A percentile compares a stretch with the other conserved stretches of the same genome.
Conservation (phyloP, 2,888 invertebrate species). For the Aporophyla nigra region DNA sequence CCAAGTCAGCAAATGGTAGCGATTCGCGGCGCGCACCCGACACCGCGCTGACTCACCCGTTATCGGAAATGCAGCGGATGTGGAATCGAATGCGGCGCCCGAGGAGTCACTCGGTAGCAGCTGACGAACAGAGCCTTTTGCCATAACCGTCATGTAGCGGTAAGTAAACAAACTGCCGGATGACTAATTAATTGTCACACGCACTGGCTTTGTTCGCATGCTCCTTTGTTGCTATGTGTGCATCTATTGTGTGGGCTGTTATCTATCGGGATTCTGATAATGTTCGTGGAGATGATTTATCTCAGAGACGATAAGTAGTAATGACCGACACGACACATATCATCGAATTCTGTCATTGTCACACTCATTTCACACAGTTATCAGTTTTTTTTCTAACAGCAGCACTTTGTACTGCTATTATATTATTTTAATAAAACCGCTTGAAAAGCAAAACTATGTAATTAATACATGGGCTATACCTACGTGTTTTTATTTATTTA, state of each 20-base stretch:
- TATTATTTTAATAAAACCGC: background rate
- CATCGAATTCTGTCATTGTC: slow-evolving; percentile 30
- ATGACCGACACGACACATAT: slow-evolving; percentile 48
- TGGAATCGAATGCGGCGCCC: slow-evolving; percentile 75
- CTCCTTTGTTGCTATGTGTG: slow-evolving; percentile 82
- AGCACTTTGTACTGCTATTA: background rate
- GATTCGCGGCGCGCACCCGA: slow-evolving; percentile 59
- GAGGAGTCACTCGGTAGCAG: slow-evolving; percentile 79
- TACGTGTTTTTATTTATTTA: too few species aligned
- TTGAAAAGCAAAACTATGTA: slow-evolving; percentile 8
- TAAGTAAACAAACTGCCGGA: slow-evolving; percentile 79
- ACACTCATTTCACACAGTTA: slow-evolving; percentile 34
- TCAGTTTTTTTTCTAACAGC: background rate
- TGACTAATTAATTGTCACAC: slow-evolving; percentile 86
- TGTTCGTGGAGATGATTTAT: slow-evolving; percentile 67
- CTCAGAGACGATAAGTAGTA: slow-evolving; percentile 54
- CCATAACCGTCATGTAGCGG: slow-evolving; percentile 81
- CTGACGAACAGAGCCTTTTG: slow-evolving; percentile 83
- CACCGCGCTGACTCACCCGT: slow-evolving; percentile 83
- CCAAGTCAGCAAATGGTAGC: slow-evolving; percentile 75
- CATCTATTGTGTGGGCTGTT: slow-evolving; percentile 66
- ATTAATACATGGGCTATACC: background rate
- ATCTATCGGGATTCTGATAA: slow-evolving; percentile 72
- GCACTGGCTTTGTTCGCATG: slow-evolving; percentile 81
- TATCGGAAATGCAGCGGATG: slow-evolving; percentile 89